Evolutionary conservation across 2,113 vertebrate genomes (phyloP), one percentile per base, ranked within the genome.

Genomic region (Fukomys damarensis): DNA sequence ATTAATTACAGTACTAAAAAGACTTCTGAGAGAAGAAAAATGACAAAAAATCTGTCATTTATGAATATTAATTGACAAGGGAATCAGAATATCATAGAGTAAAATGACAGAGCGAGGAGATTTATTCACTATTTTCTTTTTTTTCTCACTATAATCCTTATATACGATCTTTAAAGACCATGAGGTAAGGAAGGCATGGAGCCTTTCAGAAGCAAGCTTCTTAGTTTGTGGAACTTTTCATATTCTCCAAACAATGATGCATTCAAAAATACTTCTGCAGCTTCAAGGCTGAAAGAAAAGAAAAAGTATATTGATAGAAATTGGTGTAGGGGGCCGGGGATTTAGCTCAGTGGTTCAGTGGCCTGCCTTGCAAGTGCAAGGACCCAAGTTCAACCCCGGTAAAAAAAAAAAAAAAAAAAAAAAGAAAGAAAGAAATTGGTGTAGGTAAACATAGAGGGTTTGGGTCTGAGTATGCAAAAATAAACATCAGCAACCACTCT

Each of bases 141-240:
- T 41, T 66, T 58, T 86, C 54, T 63, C 70, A 16, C 4, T 7
- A 6, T 68, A 22, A 52, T 20, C 24, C 20, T 80, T 35, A 82
- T 0, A 6, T 5, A 46, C 68, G 24, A 72, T 22, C 19, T 32
- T 83, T 52, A 52, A 49, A 83, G 38, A 52, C 28, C 7, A 24
- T 1, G 11, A 26, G 10, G 54, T 8, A 20, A 66, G 3, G n/a
- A 46, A 63, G 5, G 3, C 5, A 4, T 3, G 41, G 19, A 17
- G 4, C 52, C 32, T 26, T 82, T 65, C 14, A 72, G 52, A 46
- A 41, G 72, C 5, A 72, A 79, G 54, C 10, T 30, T 32, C 52
- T 24, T 35, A 26, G 6, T 70, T 28, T 58, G 17, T 59, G 56
- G 35, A 77, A n/a, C 9, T 12, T 91, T 43, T 56, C 76, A n/a